Base-by-base conservation (phyloP, 1,140 invertebrate genomes). In the Halesus radiatus region DNA sequence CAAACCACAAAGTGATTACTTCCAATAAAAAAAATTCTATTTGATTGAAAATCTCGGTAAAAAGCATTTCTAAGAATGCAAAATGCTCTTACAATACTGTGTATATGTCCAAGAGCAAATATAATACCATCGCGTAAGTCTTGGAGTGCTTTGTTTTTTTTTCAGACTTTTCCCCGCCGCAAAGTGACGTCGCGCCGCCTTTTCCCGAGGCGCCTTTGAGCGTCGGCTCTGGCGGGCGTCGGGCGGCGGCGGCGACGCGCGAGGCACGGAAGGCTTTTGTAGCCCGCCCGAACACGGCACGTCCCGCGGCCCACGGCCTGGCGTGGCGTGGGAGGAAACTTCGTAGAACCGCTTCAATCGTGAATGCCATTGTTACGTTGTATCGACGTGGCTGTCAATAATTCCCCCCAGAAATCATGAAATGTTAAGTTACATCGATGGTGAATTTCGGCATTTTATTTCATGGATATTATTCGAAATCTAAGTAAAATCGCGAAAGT, bases 231-330 rank as follows among this genome's bases (percentile, higher is more conserved):
- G 62, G 22, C 20, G 58, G 37, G 64, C 64, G 64, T 37, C 64
- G 64, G 20, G 23, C 32, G 64, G 64, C n/a, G 29, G 29, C 20
- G 23, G 56, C 15, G 62, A 32, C 62, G 62, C 62, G 23, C 62
- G 18, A 72, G 37, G 5, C 64, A 72, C 45, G 68, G 68, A 72
- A 72, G 68, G 68, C 68, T 66, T 66, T 66, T 45, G 60, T 45
- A 13, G 62, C 62, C 29, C 26, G 37, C 58, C 8, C 20, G 20
- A 20, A 60, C n/a, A 37, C 8, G 18, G 22, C 60, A n/a, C 32
- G 29, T 37, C 10, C 20, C 62, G 26, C 62, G 6, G 62, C 29
- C 23, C 15, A 26, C 45, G 50, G 4, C 23, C 45, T 23, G 45
- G 23, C 45, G 22, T 50, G 37, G 45, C 37, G 68, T 72, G 26